Base-by-base conservation (phyloP, 2,888 invertebrate species). In the Sturmia bella region DNA sequence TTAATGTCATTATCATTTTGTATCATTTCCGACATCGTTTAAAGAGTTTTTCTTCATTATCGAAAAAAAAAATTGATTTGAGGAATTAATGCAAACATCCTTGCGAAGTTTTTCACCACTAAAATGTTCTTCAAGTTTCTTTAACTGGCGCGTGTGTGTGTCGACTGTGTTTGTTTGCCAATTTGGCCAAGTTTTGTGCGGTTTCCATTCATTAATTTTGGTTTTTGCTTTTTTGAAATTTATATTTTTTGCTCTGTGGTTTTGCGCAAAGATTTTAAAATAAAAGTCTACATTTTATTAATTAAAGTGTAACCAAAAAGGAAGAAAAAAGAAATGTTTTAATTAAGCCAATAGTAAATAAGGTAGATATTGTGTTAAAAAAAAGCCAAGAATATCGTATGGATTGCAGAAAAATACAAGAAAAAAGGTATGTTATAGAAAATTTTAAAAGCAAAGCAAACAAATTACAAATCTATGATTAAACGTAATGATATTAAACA, bases 171-270 rank as follows among this genome's bases (percentile, higher is more conserved):
- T 41, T 69, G 45, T 70, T 77, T 57, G 56, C 77, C 64, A 70
- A 64, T 56, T 70, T 57, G 45, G 56, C 63, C 57, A 64, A 66
- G 41, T 72, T 72, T 78, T 78, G 43, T 78, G 72, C 32, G 75
- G 75, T 76, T 68, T 76, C 59, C 52, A 61, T 68, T 68, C 43
- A 76, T 68, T 52, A 68, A 68, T 11, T 76, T 76, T 75, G 43
- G 39, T 68, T 68, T 59, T 68, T 75, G 64, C 27, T 27, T 27
- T 27, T 27, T 32, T 75, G 41, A 32, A 48, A 37, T 32, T 66
- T 57, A 37, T 59, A n/a, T 41, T 19, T 66, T 54, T 43, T 54
- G 32, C 32, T 21, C 64, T 50, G 57, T 32, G 75, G 50, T 52
- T 59, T n/a, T 75, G 32, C 32, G 59, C 32, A 57, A 68, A 66